Conservation (phyloP, 2,113 vertebrate species). For the Caretta caretta region DNA sequence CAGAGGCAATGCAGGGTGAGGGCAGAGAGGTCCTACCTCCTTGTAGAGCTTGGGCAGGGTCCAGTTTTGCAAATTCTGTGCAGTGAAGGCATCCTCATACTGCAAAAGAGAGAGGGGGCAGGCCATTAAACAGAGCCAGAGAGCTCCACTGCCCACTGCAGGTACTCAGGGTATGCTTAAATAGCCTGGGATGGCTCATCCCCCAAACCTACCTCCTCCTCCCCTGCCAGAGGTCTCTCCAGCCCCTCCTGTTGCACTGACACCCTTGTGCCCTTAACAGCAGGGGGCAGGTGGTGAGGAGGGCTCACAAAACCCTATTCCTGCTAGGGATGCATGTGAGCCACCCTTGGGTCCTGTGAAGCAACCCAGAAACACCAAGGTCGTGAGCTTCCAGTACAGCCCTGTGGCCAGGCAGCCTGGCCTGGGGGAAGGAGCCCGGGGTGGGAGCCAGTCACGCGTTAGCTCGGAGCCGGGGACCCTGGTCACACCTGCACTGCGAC, state of each 20-base stretch:
- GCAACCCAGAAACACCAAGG: neutral
- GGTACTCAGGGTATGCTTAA: neutral
- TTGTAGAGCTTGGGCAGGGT: constrained; percentile 50
- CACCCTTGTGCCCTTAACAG: neutral
- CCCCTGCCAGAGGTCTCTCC: neutral
- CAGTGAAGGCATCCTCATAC: constrained; percentile 70
- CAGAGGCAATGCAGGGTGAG: neutral
- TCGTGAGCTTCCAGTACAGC: no score
- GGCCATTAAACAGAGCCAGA: neutral
- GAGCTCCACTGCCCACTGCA: neutral
- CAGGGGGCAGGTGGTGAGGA: neutral
- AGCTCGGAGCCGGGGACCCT: no score
- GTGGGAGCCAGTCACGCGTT: no score
- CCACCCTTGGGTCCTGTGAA: no score
- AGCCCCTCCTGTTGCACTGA: neutral
- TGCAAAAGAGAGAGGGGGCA: constrained; percentile 29
- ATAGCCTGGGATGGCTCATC: neutral
- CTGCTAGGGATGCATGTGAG: neutral
- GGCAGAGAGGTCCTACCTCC: constrained; percentile 40
- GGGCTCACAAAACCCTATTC: no score
- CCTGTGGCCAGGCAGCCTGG: no score
- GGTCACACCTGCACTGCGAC: neutral
- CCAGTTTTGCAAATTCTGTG: constrained; percentile 72
- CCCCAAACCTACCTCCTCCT: neutral
- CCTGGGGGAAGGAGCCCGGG: no score